These are phyloP conservation scores for Urocynchramus pylzowi DNA, from an alignment of 2,113 vertebrate genomes.

Conservation along the genomic window DNA sequence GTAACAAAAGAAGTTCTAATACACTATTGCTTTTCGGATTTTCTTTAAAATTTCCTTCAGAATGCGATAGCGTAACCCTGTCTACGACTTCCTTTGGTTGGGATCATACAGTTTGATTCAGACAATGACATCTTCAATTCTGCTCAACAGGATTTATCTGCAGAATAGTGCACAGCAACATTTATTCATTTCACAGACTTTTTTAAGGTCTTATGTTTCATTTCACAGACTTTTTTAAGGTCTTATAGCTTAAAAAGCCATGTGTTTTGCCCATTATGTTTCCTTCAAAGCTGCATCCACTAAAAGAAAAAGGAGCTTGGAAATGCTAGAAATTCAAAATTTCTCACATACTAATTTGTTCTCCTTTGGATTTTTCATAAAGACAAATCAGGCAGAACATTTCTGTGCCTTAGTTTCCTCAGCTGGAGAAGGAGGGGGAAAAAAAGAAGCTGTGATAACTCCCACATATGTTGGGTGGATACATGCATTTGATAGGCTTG, in stretches of 20 bases:
- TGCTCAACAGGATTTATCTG: not conserved
- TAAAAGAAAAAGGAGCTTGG: constrained; percentile 16
- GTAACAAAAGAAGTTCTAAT: not conserved
- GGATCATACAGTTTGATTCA: not conserved
- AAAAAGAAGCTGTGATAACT: constrained; percentile 46
- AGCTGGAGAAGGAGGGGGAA: constrained; percentile 17
- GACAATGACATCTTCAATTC: not conserved
- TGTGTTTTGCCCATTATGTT: constrained; percentile 27
- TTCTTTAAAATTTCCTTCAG: constrained; percentile 10
- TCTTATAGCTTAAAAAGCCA: not conserved
- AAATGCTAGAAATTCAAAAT: constrained; percentile 48
- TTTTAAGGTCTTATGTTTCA: not conserved
- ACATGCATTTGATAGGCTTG: not conserved
- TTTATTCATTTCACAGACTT: not conserved
- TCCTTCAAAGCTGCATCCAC: constrained; percentile 16
- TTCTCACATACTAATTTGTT: constrained; percentile 36
- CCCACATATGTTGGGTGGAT: constrained; percentile 1
- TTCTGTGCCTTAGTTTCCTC: constrained; percentile 60
- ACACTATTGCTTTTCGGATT: not conserved
- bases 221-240: not conserved
- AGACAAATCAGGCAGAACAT: constrained; percentile 17
- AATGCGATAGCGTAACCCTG: not conserved
- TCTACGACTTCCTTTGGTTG: not conserved
- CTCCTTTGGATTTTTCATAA: constrained; percentile 48
- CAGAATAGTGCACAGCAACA: not conserved